phyloP scores from a whole-genome alignment of 2,888 invertebrate species.

The Ormyrus nitidulus region DNA sequence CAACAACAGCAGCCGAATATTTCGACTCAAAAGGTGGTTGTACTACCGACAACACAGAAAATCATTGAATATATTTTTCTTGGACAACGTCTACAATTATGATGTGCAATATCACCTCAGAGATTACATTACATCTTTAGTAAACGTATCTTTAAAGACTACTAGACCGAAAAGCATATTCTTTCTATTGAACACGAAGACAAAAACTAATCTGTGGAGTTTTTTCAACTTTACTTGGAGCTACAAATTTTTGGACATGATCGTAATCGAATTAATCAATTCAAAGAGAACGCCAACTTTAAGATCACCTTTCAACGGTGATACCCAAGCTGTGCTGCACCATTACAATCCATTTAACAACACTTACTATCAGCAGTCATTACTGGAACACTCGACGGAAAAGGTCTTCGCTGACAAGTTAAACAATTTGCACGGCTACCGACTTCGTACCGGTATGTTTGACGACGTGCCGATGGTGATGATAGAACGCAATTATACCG shows the following conservation, averaged over 20 bases:
- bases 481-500: conserved; percentile 13
- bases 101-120: neutral
- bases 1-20: neutral
- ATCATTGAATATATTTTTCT: conserved; percentile 31
- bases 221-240: conserved; percentile 32
- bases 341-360: conserved; percentile 43
- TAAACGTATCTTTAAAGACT: neutral
- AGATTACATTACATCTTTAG: neutral
- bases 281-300: too few relatives aligned
- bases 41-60: conserved; percentile 3
- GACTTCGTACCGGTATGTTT: neutral
- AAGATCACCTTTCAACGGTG: too few relatives aligned
- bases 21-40: neutral
- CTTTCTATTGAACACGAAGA: conserved; percentile 5
- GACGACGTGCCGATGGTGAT: conserved; percentile 40
- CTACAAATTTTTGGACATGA: conserved; percentile 20
- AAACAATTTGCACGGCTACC: conserved; percentile 21
- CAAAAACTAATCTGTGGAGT: neutral
- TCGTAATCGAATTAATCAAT: conserved; percentile 16
- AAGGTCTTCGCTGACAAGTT: conserved; percentile 15
- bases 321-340: conserved; percentile 3
- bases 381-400: neutral
- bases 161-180: neutral
- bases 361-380: neutral
- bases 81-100: conserved; percentile 3